These are phyloP conservation scores for Mimas tiliae DNA, from an alignment of 2,888 invertebrate species.

Conservation along the genomic window DNA sequence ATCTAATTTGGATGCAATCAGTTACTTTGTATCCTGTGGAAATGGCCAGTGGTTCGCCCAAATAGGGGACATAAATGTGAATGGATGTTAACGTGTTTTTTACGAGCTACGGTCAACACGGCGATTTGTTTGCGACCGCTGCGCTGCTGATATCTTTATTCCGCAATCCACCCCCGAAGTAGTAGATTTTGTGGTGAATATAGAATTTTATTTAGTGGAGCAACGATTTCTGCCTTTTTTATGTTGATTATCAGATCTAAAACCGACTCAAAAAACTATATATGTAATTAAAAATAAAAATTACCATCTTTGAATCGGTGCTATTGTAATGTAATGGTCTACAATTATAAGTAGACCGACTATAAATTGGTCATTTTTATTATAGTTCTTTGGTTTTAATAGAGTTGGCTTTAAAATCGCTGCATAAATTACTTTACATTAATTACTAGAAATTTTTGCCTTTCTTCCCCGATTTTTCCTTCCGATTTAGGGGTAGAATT, in stretches of 20 bases:
- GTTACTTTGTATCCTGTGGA: slow-evolving; percentile 72
- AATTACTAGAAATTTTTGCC: too few relatives aligned
- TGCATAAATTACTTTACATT: too few relatives aligned
- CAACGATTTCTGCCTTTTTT: not conserved
- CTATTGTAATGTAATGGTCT: too few relatives aligned
- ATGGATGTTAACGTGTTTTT: slow-evolving; percentile 85
- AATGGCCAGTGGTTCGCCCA: slow-evolving; percentile 72
- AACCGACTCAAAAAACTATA: not conserved
- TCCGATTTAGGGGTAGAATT: too few relatives aligned
- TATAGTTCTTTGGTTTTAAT: too few relatives aligned
- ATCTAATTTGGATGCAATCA: slow-evolving; percentile 68
- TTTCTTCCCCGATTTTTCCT: too few relatives aligned
- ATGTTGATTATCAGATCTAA: too few relatives aligned
- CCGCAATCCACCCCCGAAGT: slow-evolving; percentile 64
- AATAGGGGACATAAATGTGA: slow-evolving; percentile 82
- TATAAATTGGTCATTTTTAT: too few relatives aligned
- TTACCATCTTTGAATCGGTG: too few relatives aligned
- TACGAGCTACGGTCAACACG: slow-evolving; percentile 79
- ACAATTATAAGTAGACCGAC: too few relatives aligned
- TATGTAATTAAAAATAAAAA: too few relatives aligned
- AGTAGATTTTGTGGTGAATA: slow-evolving; percentile 53
- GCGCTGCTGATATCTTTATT: slow-evolving; percentile 71
- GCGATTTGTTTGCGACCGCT: slow-evolving; percentile 79
- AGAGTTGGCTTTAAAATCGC: too few relatives aligned
- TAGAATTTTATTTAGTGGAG: slow-evolving; percentile 9